These are phyloP conservation scores for Acinonyx jubatus DNA, from an alignment of 2,113 vertebrate genomes.

Conservation along the genomic window DNA sequence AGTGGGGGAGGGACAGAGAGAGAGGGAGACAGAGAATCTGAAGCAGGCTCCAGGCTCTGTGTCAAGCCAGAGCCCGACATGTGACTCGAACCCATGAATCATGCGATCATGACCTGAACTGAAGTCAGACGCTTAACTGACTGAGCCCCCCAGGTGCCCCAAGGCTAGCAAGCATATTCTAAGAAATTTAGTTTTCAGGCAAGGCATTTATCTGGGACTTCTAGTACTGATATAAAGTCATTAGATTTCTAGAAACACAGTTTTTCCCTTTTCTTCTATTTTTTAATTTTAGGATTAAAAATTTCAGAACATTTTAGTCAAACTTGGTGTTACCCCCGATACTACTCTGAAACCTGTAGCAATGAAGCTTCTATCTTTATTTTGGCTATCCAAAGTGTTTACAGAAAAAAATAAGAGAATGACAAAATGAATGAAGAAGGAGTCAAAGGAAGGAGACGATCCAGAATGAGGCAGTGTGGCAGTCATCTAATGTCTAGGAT, in stretches of 20 bases:
- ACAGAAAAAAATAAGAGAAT: neutral
- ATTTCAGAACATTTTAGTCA: neutral
- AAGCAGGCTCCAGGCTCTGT: too few relatives aligned
- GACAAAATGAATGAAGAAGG: neutral
- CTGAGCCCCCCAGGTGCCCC: too few relatives aligned
- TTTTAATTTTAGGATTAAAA: conserved; percentile 26
- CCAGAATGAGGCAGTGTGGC: neutral
- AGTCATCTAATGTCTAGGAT: neutral
- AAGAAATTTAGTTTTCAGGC: conserved; percentile 26
- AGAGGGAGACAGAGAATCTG: too few relatives aligned
- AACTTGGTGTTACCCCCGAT: neutral
- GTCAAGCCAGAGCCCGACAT: too few relatives aligned
- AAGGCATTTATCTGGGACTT: neutral
- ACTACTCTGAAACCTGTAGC: neutral
- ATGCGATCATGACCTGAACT: too few relatives aligned
- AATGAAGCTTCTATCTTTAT: neutral
- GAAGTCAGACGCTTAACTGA: too few relatives aligned
- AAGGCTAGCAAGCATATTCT: neutral
- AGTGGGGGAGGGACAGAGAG: too few relatives aligned
- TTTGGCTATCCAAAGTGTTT: neutral
- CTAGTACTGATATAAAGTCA: neutral
- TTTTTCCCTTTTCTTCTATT: neutral
- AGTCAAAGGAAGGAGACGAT: neutral
- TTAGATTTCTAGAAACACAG: neutral
- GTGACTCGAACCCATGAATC: too few relatives aligned